phyloP scores from a whole-genome alignment of 2,797 vertebrate genomes.

The Coluber constrictor region DNA sequence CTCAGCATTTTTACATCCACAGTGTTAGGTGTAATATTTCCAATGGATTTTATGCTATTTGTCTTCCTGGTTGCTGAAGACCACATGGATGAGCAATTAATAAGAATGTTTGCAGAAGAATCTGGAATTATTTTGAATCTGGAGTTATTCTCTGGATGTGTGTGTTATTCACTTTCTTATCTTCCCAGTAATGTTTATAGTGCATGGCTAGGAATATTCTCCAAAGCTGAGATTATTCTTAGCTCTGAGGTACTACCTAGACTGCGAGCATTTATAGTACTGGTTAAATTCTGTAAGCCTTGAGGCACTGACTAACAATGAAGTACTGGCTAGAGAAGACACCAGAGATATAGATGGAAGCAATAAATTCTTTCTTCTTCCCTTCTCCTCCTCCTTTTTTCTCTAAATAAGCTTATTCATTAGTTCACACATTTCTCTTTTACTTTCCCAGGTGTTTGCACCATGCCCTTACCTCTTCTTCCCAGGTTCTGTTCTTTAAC shows the following conservation, averaged over 20 bases:
- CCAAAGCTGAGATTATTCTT: background rate
- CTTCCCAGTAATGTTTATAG: background rate
- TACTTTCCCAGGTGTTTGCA: background rate
- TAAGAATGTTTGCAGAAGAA: background rate
- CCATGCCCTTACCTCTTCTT: background rate
- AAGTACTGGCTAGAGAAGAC: background rate
- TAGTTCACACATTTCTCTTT: background rate
- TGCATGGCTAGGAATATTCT: background rate
- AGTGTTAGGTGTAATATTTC: background rate
- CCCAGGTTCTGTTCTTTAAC: background rate
- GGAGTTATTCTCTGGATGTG: background rate
- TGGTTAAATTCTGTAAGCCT: background rate
- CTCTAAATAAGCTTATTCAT: background rate
- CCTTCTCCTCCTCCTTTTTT: background rate
- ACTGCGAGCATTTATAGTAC: background rate
- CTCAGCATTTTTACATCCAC: background rate
- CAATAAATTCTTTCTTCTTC: background rate
- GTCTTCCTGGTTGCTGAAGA: background rate
- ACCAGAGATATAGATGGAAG: background rate
- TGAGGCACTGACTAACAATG: background rate
- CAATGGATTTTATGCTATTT: background rate
- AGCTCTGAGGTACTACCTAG: background rate
- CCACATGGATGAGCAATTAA: background rate
- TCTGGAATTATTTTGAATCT: background rate
- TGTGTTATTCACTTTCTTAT: background rate